Evolutionary conservation across 2,888 invertebrate genomes (phyloP).

Genomic region (Pseudoips prasinana): DNA sequence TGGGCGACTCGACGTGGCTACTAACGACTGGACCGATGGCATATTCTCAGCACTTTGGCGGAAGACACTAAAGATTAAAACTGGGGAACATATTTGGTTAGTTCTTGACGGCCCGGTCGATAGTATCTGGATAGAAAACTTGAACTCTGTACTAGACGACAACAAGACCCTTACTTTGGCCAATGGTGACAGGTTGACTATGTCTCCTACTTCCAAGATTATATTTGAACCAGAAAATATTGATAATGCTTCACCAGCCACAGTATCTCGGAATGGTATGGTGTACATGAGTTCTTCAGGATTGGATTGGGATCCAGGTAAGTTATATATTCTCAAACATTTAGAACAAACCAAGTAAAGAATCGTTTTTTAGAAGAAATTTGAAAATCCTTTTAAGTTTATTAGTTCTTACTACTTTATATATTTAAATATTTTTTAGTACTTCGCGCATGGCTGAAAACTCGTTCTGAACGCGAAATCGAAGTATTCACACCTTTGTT

Average conservation of each 20-base stretch:
- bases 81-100: constrained; percentile 95
- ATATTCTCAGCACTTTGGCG: constrained; percentile 98
- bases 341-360: too few species aligned
- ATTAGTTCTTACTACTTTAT: too few species aligned
- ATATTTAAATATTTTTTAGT: too few species aligned
- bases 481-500: constrained; percentile 88
- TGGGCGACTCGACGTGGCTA: constrained; percentile 96
- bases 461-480: constrained; percentile 81
- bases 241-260: constrained; percentile 98
- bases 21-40: constrained; percentile 99
- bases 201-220: constrained; percentile 97
- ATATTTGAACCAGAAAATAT: constrained; percentile 99
- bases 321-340: too few species aligned
- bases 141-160: constrained; percentile 98
- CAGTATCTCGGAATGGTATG: constrained; percentile 96
- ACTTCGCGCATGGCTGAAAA: constrained; percentile 91
- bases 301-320: constrained; percentile 93
- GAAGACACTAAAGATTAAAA: constrained; percentile 94
- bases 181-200: constrained; percentile 96
- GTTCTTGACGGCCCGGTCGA: constrained; percentile 98
- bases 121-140: constrained; percentile 98
- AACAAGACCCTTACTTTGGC: constrained; percentile 97
- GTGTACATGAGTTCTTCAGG: constrained; percentile 99
- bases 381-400: too few species aligned
- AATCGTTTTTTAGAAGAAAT: too few species aligned